Conservation (phyloP, 1,140 invertebrate genomes). For the Procambarus virginalis region DNA sequence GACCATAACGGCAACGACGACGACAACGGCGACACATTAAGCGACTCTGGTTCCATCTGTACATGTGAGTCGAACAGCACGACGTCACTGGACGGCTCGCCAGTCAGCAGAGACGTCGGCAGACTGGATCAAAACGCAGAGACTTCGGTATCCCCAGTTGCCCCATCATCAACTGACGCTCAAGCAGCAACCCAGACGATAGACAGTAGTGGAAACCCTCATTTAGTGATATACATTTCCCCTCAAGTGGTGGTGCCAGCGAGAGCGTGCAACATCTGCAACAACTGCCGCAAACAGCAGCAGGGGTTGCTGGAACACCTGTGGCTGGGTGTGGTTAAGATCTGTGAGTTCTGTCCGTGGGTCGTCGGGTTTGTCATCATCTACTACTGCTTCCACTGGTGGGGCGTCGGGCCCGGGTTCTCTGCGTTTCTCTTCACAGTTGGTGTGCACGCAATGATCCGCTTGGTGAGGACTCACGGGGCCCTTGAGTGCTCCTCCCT, state of each 20-base stretch:
- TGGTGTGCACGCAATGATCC: slow-evolving; percentile 43
- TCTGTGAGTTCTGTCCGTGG: slow-evolving; percentile 41
- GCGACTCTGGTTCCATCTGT: slow-evolving; percentile 53
- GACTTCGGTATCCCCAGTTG: neutral
- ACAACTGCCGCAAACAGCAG: neutral
- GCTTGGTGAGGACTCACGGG: slow-evolving; percentile 37
- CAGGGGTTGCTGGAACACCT: neutral
- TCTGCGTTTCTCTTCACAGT: slow-evolving; percentile 43
- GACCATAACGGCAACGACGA: slow-evolving; percentile 8
- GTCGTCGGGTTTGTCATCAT: slow-evolving; percentile 45
- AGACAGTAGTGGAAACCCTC: slow-evolving; percentile 14
- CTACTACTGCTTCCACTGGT: slow-evolving; percentile 55
- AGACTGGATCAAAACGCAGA: neutral
- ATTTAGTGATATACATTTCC: slow-evolving; percentile 14
- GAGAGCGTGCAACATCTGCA: neutral
- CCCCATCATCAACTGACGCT: neutral
- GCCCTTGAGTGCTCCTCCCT: neutral
- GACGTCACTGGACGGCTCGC: slow-evolving; percentile 21
- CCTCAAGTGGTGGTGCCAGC: neutral
- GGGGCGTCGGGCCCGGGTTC: slow-evolving; percentile 53
- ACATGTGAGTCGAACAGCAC: slow-evolving; percentile 48
- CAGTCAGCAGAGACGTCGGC: neutral
- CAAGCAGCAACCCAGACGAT: neutral
- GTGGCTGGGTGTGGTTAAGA: neutral
- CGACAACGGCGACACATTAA: slow-evolving; percentile 27